phyloP scores from a whole-genome alignment of 1,140 invertebrate genomes.

The Drosophila nigrodunni region DNA sequence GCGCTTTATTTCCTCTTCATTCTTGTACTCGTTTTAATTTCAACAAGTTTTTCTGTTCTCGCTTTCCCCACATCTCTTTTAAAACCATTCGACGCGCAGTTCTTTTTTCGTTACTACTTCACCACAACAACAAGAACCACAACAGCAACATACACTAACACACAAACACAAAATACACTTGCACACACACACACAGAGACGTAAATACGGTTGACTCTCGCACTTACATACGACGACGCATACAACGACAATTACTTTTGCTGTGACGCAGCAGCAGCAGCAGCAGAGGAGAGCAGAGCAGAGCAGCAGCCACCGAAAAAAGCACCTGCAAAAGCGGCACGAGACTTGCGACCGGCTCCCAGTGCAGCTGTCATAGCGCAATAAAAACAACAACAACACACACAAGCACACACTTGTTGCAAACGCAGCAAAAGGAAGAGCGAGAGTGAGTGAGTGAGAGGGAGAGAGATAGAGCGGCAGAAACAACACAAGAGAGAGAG shows the following conservation, averaged over 20 bases:
- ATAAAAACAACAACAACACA: slow-evolving; percentile 45
- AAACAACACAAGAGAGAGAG: slow-evolving; percentile 11
- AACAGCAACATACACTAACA: slow-evolving; percentile 32
- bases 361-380: slow-evolving; percentile 60
- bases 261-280: slow-evolving; percentile 48
- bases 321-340: slow-evolving; percentile 53
- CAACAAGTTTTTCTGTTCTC: slow-evolving; percentile 73
- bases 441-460: slow-evolving; percentile 8
- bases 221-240: slow-evolving; percentile 30
- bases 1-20: slow-evolving; percentile 81
- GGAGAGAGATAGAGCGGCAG: slow-evolving; percentile 9
- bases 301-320: slow-evolving; percentile 34
- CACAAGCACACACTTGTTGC: slow-evolving; percentile 40
- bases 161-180: slow-evolving; percentile 32
- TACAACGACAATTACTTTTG: slow-evolving; percentile 29
- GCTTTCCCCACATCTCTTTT: slow-evolving; percentile 52
- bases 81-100: slow-evolving; percentile 64
- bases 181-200: slow-evolving; percentile 31
- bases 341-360: slow-evolving; percentile 55
- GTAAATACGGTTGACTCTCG: slow-evolving; percentile 4
- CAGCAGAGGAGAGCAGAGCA: background rate
- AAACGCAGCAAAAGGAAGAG: slow-evolving; percentile 29
- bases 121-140: slow-evolving; percentile 55
- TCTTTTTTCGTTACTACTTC: slow-evolving; percentile 76
- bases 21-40: slow-evolving; percentile 71